Percentiles rank a stretch among this genome's conserved stretches.
phyloP scores from a whole-genome alignment of 2,797 vertebrate genomes.

The Nyctalus aviator region DNA sequence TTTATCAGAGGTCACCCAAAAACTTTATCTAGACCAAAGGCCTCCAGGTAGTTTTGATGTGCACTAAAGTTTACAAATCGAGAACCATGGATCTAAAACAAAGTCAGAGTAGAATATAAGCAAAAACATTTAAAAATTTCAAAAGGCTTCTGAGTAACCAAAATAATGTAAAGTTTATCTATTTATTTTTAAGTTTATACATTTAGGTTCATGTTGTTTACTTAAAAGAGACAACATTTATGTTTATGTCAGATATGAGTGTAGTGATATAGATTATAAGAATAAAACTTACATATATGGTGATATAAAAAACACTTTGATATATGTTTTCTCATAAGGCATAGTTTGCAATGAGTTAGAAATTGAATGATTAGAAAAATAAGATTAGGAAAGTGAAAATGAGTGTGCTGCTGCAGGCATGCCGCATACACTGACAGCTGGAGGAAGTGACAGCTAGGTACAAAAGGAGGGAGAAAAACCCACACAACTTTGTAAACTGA shows the following conservation, averaged over 20 bases:
- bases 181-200: background rate
- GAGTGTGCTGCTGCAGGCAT: background rate
- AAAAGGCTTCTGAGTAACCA: background rate
- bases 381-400: background rate
- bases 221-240: constrained; percentile 36
- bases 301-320: constrained; percentile 50
- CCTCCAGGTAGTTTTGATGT: background rate
- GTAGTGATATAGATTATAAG: constrained; percentile 40
- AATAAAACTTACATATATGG: background rate
- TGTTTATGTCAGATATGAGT: background rate
- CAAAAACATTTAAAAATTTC: background rate
- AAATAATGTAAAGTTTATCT: constrained; percentile 7
- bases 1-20: constrained; percentile 2
- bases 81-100: background rate
- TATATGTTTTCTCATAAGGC: background rate
- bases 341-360: background rate
- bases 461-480: background rate
- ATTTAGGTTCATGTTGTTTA: constrained; percentile 23
- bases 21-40: constrained; percentile 13
- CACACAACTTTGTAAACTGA: background rate
- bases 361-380: constrained; percentile 34
- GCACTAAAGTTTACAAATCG: background rate
- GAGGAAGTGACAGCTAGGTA: background rate
- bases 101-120: constrained; percentile 32
- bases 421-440: background rate